Evolutionary conservation across 2,888 invertebrate genomes (phyloP).

Genomic region (Furcula furcula): DNA sequence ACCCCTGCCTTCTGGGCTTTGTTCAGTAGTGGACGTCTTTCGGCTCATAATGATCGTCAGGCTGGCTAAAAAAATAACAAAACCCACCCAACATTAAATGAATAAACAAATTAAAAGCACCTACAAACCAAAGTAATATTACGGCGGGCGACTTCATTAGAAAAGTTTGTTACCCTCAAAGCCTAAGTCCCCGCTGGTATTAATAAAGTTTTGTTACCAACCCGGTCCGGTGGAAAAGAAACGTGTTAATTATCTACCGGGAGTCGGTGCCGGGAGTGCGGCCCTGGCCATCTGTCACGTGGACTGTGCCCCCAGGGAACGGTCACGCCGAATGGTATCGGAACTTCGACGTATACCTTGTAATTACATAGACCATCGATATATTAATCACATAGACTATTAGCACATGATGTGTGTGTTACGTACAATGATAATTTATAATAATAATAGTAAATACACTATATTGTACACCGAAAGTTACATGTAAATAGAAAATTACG

Average conservation of each 20-base stretch:
- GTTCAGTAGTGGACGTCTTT: too few species aligned
- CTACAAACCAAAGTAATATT: constrained; percentile 65
- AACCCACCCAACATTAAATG: constrained; percentile 40
- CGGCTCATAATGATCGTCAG: too few species aligned
- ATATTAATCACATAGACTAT: too few species aligned
- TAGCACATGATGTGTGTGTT: too few species aligned
- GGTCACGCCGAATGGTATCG: constrained; percentile 30
- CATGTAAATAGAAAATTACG: too few species aligned
- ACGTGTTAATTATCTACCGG: constrained; percentile 74
- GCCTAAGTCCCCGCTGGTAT: constrained; percentile 73
- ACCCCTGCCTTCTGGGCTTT: too few species aligned
- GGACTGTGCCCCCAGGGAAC: constrained; percentile 36
- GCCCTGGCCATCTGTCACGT: constrained; percentile 67
- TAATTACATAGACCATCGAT: too few species aligned
- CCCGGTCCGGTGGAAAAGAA: constrained; percentile 58
- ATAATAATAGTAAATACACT: too few species aligned
- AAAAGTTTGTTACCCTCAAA: constrained; percentile 77
- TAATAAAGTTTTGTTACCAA: constrained; percentile 79
- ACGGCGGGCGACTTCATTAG: constrained; percentile 75
- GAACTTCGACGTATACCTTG: constrained; percentile 17
- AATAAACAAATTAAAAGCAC: constrained; percentile 73
- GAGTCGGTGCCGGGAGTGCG: constrained; percentile 46
- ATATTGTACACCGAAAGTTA: too few species aligned
- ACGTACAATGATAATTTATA: too few species aligned
- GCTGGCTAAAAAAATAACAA: too few species aligned